A percentile compares a stretch with the other conserved stretches of the same genome.
phyloP scores from a whole-genome alignment of 2,888 invertebrate species.

The Xanthia togata region DNA sequence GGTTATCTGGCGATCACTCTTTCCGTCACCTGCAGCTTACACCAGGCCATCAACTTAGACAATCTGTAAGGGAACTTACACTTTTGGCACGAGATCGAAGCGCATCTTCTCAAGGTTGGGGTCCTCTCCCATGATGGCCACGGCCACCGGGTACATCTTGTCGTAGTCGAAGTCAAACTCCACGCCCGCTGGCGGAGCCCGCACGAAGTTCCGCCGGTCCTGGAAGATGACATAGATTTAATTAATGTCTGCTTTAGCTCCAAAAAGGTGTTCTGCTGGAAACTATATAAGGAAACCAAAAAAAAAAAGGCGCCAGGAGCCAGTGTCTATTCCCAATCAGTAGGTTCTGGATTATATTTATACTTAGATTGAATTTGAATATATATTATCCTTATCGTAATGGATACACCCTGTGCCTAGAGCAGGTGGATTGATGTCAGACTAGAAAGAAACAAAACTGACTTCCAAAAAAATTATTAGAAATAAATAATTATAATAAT shows the following conservation, averaged over 20 bases:
- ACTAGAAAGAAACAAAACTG: too few species aligned
- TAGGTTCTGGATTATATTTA: too few species aligned
- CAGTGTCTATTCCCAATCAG: too few species aligned
- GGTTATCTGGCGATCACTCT: not conserved
- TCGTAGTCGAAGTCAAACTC: slow-evolving; percentile 99
- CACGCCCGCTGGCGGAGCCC: slow-evolving; percentile 98
- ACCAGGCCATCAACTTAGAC: too few species aligned
- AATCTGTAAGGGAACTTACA: slow-evolving; percentile 91
- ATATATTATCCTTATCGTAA: too few species aligned
- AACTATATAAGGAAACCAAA: not conserved
- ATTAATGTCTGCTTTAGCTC: not conserved
- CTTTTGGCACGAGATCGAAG: slow-evolving; percentile 99
- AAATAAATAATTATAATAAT: too few species aligned
- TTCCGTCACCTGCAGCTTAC: too few species aligned
- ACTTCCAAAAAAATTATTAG: too few species aligned
- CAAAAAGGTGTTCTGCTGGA: not conserved
- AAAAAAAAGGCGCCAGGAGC: too few species aligned
- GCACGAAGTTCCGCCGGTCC: slow-evolving; percentile 99
- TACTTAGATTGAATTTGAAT: too few species aligned
- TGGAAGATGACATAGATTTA: slow-evolving; percentile 76
- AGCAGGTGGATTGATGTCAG: too few species aligned
- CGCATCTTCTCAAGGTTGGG: slow-evolving; percentile 99
- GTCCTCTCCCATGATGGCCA: slow-evolving; percentile 98
- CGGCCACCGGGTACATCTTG: slow-evolving; percentile 97
- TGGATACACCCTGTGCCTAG: too few species aligned